These are phyloP conservation scores for Scarus forsteni DNA, from an alignment of 2,797 vertebrate species.

Conservation along the genomic window DNA sequence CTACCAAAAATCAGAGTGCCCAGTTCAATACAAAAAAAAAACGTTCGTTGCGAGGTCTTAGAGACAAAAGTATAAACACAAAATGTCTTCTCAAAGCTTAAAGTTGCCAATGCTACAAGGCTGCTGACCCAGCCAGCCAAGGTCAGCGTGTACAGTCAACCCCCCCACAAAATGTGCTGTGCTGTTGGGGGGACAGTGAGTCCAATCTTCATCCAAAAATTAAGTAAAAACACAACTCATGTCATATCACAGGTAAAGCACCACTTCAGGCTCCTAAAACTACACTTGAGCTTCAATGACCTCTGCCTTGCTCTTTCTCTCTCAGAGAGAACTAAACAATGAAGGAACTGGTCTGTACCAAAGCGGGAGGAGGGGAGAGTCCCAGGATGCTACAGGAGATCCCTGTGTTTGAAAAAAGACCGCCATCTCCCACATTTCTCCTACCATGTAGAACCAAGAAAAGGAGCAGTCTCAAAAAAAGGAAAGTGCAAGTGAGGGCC, in stretches of 20 bases:
- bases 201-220: conserved; percentile 47
- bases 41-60: conserved; percentile 38
- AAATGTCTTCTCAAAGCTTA: conserved; percentile 59
- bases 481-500: conserved; percentile 73
- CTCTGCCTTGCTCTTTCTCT: conserved; percentile 63
- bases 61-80: conserved; percentile 58
- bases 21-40: conserved; percentile 51
- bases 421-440: conserved; percentile 43
- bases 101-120: conserved; percentile 66
- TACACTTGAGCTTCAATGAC: conserved; percentile 50
- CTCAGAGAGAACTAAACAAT: conserved; percentile 74
- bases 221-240: conserved; percentile 8
- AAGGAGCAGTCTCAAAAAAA: conserved; percentile 65
- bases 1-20: conserved; percentile 58
- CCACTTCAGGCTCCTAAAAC: conserved; percentile 63
- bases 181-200: conserved; percentile 53
- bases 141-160: conserved; percentile 66
- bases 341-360: conserved; percentile 63
- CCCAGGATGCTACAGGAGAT: conserved; percentile 52
- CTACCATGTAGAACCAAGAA: conserved; percentile 49
- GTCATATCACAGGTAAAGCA: conserved; percentile 75
- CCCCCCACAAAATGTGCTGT: conserved; percentile 67
- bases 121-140: conserved; percentile 64
- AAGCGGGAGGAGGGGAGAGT: conserved; percentile 30
- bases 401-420: conserved; percentile 46